phyloP scores from a whole-genome alignment of 2,113 vertebrate species.

The Porphyrio hochstetteri region DNA sequence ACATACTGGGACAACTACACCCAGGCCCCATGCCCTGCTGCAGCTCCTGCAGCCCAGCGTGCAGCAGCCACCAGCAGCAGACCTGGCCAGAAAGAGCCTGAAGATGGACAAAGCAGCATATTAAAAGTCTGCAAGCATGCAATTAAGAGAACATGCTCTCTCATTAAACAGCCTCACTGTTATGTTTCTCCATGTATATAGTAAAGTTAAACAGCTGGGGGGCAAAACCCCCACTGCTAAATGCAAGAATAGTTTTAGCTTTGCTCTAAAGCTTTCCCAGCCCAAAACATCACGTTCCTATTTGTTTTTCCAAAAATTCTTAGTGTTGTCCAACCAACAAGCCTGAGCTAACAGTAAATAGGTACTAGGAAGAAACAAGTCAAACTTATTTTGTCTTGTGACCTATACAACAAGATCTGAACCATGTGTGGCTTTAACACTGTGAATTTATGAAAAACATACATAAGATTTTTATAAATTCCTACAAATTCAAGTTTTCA shows the following conservation, averaged over 20 bases:
- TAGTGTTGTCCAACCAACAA: neutral
- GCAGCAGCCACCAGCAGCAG: neutral
- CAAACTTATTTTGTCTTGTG: neutral
- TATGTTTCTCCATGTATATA: neutral
- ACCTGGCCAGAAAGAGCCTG: neutral
- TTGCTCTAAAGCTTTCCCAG: neutral
- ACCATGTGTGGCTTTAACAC: rapidly evolving
- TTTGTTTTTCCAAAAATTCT: neutral
- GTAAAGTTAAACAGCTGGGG: neutral
- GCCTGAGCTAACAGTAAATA: neutral
- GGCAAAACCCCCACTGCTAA: neutral
- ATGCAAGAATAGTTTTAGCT: neutral
- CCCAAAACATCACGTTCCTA: neutral
- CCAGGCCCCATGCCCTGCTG: neutral
- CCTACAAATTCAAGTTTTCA: neutral
- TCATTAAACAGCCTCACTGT: neutral
- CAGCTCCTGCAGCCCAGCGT: rapidly evolving
- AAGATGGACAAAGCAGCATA: neutral
- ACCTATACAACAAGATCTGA: neutral
- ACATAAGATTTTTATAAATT: neutral
- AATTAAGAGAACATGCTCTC: neutral
- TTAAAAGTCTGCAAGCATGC: neutral
- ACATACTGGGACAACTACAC: neutral
- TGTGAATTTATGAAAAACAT: neutral
- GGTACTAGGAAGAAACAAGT: neutral